phyloP scores from a whole-genome alignment of 2,113 vertebrate species.

The Vidua chalybeata region DNA sequence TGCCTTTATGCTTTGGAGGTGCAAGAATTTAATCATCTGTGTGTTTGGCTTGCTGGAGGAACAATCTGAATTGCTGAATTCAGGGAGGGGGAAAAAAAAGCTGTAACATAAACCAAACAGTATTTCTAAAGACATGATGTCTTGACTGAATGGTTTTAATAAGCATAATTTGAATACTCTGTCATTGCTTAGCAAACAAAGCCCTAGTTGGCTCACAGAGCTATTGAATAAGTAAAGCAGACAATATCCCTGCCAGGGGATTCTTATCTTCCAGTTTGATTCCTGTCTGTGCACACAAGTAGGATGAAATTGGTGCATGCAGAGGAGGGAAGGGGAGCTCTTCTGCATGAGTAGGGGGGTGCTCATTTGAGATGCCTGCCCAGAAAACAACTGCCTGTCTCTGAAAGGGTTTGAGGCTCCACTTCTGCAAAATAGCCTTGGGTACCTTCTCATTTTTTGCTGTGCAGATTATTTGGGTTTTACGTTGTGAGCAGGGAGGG shows the following conservation, averaged over 20 bases:
- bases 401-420: not conserved
- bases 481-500: not conserved
- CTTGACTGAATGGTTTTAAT: conserved; percentile 42
- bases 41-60: not conserved
- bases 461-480: not conserved
- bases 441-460: not conserved
- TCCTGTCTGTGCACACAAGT: not conserved
- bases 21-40: not conserved
- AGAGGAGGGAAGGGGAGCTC: not conserved
- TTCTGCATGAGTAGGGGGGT: not conserved
- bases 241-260: not conserved
- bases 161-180: not conserved
- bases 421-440: not conserved
- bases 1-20: not conserved
- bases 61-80: not conserved
- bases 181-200: conserved; percentile 1
- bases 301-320: not conserved
- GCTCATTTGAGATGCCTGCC: not conserved
- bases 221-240: not conserved
- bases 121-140: not conserved
- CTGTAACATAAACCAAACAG: conserved; percentile 1
- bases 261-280: not conserved
- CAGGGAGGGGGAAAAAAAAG: not conserved
- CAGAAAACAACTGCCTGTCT: not conserved
- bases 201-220: not conserved